Evolutionary conservation across 53 echinoderm and acorn worm species (phyloP), one percentile per base, ranked within the genome.

Genomic region (Glandiceps talaboti): DNA sequence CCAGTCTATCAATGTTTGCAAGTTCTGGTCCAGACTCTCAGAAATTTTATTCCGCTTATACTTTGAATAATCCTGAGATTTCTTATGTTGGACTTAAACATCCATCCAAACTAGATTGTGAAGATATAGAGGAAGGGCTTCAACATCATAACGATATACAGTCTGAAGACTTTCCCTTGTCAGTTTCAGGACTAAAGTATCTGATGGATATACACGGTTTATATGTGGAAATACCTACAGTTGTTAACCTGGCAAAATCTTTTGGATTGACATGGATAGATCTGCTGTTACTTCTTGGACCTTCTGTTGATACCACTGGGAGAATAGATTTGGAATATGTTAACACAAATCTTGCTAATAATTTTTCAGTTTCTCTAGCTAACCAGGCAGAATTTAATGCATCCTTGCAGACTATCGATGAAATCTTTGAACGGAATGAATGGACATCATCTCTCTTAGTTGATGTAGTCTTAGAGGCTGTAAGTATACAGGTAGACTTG

Each of bases 61-160:
- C 84, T 0, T 74, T 32, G 30, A 32, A 74, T 1, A 31, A 73
- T 6, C 31, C 30, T 1, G 73, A 73, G 1, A 26, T 84, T 25
- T 84, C 84, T 6, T 84, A 79, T 27, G 75, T 84, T n/a, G 84
- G 84, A 1, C 25, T 32, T 0, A 1, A 31, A 72, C 30, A 84
- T 73, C 84, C 84, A 0, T 73, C 29, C 0, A 31, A 28, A 27
- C 30, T 84, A 25, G 29, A 31, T 28, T 84, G 84, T 32, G 32
- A 78, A 0, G 74, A 79, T 26, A 74, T 28, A 31, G 79, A 84
- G 12, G 73, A 29, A 0, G 84, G 79, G 25, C 25, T 0, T 6
- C 79, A 84, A 30, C n/a, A 79, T 1, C n/a, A 64, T 64, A 1
- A 74, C 27, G 78, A 84, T 74, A 27, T 78, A 0, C 79, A 32